Evolutionary conservation across 2,113 vertebrate genomes (phyloP), one percentile per base, ranked within the genome.

Genomic region (Gavia stellata): DNA sequence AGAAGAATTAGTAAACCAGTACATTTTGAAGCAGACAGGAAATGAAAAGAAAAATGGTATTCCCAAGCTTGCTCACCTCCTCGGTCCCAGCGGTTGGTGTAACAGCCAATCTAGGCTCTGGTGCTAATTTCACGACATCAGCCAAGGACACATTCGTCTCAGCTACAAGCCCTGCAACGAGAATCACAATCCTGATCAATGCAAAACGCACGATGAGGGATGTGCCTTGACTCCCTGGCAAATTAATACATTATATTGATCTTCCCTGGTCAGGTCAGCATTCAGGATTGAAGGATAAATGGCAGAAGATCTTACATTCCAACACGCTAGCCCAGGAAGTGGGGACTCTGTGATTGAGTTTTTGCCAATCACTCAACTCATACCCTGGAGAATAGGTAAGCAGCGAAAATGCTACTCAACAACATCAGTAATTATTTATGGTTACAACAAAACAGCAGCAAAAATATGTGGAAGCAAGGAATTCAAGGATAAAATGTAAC

Each of bases 41-140:
- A 89, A 82, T 25, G 3, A 72, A 85, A 81, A 86, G n/a, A 50
- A 75, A 74, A 93, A 56, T 10, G 31, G 33, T 10, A 36, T 88
- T 88, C 29, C 40, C 83, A 85, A 55, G 34, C 10, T 89, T 62
- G 24, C 91, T 97, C 94, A 99, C 99, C 99, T 99, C 95, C 81
- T 97, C 91, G 15, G 98, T 98, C 68, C 97, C 91, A 1, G 96
- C 73, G 0, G 96, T 78, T 2, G 99, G 99, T 3, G 93, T 98
- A 24, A 97, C 98, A 36, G 97, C 98, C 52, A 99, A 91, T 42
- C 93, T 98, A 34, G 99, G 98, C 29, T 97, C 96, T 0, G 98
- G 97, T 33, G 98, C 98, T 63, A 95, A 98, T 92, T 98, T 98
- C 95, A 99, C 93, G 3, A 94, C 96, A 25, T 99, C 98, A 49